A percentile compares a stretch with the other conserved stretches of the same genome.
Evolutionary conservation across 2,797 vertebrate genomes (phyloP).

Genomic region (Eptatretus atami): DNA sequence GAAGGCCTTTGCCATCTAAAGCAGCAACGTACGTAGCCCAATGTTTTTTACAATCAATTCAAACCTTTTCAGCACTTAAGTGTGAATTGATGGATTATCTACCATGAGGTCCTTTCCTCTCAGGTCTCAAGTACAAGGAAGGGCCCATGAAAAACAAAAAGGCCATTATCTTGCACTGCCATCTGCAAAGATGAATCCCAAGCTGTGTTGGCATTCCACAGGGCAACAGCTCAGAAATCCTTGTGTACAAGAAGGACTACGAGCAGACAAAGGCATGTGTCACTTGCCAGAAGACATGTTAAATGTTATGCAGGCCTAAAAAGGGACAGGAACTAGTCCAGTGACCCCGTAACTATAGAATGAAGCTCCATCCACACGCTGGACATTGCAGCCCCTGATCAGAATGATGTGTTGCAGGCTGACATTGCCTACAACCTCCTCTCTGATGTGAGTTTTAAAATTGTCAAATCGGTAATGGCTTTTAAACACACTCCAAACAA

Average conservation of each 20-base stretch:
- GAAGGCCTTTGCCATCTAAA: constrained; percentile 23
- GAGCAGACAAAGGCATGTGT: constrained; percentile 1
- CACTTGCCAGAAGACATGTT: constrained; percentile 2
- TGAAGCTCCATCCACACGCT: background rate
- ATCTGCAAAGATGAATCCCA: constrained; percentile 24
- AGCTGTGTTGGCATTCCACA: constrained; percentile 30
- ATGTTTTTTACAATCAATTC: too few species aligned
- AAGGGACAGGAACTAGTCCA: constrained; percentile 7
- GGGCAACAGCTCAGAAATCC: constrained; percentile 47
- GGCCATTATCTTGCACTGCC: constrained; percentile 26
- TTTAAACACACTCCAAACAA: too few species aligned
- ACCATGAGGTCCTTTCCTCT: constrained; percentile 5
- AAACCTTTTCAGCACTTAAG: too few species aligned
- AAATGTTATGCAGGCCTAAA: background rate
- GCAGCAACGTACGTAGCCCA: constrained; percentile 40
- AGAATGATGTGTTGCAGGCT: constrained; percentile 7
- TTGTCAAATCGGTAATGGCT: too few species aligned
- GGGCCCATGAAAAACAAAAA: constrained; percentile 58
- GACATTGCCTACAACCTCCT: constrained; percentile 7
- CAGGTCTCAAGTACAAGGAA: constrained; percentile 96
- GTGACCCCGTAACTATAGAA: constrained; percentile 8
- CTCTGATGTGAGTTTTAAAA: constrained; percentile 7
- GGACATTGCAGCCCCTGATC: constrained; percentile 8
- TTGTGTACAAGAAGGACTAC: constrained; percentile 11
- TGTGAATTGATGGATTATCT: too few species aligned